Evolutionary conservation across 2,113 vertebrate species (phyloP), one percentile per base, ranked within the genome.

Genomic region (Nerophis ophidion): DNA sequence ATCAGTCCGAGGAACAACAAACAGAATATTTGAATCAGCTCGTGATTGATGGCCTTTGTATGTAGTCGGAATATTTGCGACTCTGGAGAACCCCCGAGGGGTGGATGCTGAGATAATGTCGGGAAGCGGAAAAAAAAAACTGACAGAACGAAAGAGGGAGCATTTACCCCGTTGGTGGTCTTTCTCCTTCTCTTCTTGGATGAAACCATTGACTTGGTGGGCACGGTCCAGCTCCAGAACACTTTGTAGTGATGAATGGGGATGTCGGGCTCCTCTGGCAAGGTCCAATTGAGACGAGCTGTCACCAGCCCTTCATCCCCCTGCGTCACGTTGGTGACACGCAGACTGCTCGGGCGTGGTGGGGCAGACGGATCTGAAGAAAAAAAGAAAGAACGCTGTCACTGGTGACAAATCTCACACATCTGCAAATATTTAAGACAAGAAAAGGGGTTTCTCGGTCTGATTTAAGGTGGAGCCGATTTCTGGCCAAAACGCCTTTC

Each of bases 181-280:
- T 93, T 98, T 48, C 95, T 93, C 76, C 92, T 90, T 76, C 92
- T 98, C 90, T 94, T 97, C 76, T 92, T 95, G 6, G 92, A 89
- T 1, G 92, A 92, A 56, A 94, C 90, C n/a, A 89, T 76, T 0
- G 93, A 89, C 88, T 90, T 93, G 68, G 90, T 86, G 5, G 84
- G 75, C 17, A 86, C 89, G 0, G 85, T 92, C 93, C 95, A 95
- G 86, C 92, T 98, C 95, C 96, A 98, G 75, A 92, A 94, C 6
- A 96, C 90, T 76, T 95, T 97, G 85, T 93, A 98, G 86, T 98
- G 96, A 57, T 98, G 96, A 6, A 97, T 80, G 3, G 95, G 96
- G 54, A 96, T 87, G 56, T 98, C 96, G 0, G 91, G 91, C 42
- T 98, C 95, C 73, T 92, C 91, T 0, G 90, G 86, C 46, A 92